Base-by-base conservation (phyloP, 2,888 invertebrate genomes). In the Disparrhopalites patrizii region DNA sequence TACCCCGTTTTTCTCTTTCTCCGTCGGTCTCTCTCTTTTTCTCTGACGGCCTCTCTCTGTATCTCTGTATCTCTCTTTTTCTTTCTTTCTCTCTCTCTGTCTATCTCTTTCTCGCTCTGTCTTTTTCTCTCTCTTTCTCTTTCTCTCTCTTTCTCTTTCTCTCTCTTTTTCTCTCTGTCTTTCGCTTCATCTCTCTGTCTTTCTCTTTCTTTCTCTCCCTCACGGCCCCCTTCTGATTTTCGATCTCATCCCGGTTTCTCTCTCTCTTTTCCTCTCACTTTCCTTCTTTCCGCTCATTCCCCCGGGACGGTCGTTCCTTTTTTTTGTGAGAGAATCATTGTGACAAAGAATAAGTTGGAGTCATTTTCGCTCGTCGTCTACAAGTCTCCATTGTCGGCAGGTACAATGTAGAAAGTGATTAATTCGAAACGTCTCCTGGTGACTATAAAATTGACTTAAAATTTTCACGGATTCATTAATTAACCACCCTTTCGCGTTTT, bases 401-500 rank as follows among this genome's bases (percentile, higher is more conserved):
- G 47, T 47, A 47, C 23, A 23, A 47, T 23, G 47, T 8, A 47
- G 47, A 47, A 47, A 47, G 47, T 8, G 47, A 47, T 47, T 47
- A 47, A 47, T 47, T 47, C 25, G 47, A 47, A 47, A 47, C 47
- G 47, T 47, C 47, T 47, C 47, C 13, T 18, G 47, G 47, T 47
- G 47, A 23, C 47, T 8, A 47, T 47, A 47, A 47, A 47, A 47
- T 47, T 47, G 47, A 47, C 47, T 47, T 23, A 47, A 47, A 47
- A 47, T 47, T 47, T 47, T 47, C 47, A 47, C 20, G 47, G 47
- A 25, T 47, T 47, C 47, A 47, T 47, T 47, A 47, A 47, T 47
- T 47, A 47, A 47, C 47, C 47, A 13, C 43, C 23, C n/a, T 18
- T 20, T n/a, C n/a, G n/a, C n/a, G n/a, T n/a, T n/a, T n/a, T n/a